Evolutionary conservation across 2,797 vertebrate species (phyloP).

Genomic region (Galago senegalensis): DNA sequence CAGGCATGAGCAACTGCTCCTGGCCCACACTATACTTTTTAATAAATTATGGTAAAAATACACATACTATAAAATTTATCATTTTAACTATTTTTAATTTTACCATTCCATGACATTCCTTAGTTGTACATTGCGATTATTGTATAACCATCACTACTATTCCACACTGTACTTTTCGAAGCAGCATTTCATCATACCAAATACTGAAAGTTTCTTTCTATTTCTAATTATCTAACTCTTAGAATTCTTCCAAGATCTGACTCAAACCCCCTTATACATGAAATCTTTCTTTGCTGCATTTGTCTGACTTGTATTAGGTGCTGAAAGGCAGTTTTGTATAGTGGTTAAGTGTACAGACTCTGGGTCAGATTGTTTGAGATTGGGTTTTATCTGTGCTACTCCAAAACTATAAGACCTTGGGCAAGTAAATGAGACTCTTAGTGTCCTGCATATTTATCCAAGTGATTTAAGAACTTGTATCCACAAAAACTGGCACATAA

Average conservation of each 20-base stretch:
- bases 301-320: neutral
- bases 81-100: conserved; percentile 55
- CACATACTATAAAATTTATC: neutral
- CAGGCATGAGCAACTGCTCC: no score
- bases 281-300: conserved; percentile 16
- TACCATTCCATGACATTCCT: neutral
- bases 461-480: conserved; percentile 39
- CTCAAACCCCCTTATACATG: neutral
- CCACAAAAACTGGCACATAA: neutral
- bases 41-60: conserved; percentile 1
- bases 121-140: neutral
- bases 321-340: neutral
- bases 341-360: neutral
- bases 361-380: neutral
- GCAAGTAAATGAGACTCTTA: conserved; percentile 13
- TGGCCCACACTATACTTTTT: neutral
- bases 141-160: neutral
- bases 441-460: neutral
- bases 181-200: neutral
- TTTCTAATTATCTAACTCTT: conserved; percentile 18
- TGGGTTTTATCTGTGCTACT: neutral
- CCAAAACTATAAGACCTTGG: neutral
- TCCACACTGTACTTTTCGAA: neutral
- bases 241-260: neutral
- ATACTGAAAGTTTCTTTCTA: neutral